Evolutionary conservation across 1,140 invertebrate species (phyloP).

Genomic region (Habropoda laboriosa): DNA sequence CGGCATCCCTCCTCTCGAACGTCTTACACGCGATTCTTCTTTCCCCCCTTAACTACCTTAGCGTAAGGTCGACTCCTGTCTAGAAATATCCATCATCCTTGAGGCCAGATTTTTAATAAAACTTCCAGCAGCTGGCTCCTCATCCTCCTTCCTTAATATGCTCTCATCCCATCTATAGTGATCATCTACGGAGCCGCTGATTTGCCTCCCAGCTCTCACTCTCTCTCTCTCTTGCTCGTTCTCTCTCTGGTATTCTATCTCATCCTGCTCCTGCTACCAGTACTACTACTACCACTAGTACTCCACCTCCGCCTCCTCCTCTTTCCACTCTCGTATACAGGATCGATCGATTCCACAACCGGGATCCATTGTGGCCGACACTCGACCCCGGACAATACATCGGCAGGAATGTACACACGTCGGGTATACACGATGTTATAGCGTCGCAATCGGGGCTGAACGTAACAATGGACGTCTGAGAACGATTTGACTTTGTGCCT

Average conservation of each 20-base stretch:
- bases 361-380: conserved; percentile 63
- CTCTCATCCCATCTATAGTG: conserved; percentile 68
- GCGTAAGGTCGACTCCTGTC: conserved; percentile 26
- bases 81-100: conserved; percentile 69
- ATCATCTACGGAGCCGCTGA: conserved; percentile 67
- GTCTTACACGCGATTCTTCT: neutral
- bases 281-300: neutral
- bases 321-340: conserved; percentile 39
- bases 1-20: neutral
- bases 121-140: conserved; percentile 61
- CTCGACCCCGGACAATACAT: conserved; percentile 64
- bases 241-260: neutral
- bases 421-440: conserved; percentile 56
- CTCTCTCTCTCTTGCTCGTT: neutral
- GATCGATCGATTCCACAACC: conserved; percentile 64
- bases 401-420: conserved; percentile 52
- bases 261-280: neutral
- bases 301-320: neutral
- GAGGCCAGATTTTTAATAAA: conserved; percentile 69
- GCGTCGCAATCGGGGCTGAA: conserved; percentile 51
- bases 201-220: conserved; percentile 54
- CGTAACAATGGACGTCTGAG: conserved; percentile 36
- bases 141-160: conserved; percentile 61
- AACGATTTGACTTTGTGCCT: conserved; percentile 53
- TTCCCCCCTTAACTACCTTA: neutral